Conservation (phyloP, 2,113 vertebrate species). For the Gobius niger region DNA sequence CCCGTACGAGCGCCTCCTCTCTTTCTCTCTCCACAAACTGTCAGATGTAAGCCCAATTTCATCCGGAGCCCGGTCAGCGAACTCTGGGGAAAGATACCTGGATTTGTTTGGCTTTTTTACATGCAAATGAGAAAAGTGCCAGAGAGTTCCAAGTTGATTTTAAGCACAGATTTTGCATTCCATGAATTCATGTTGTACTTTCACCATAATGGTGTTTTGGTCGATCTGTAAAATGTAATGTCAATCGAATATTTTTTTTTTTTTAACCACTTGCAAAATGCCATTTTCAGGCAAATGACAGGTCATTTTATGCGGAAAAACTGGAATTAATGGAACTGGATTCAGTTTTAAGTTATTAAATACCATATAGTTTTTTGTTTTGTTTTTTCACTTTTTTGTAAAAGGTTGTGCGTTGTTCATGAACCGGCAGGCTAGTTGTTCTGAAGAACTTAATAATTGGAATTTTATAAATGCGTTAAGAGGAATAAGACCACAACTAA, state of each 20-base stretch:
- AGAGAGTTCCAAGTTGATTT: conserved; percentile 4
- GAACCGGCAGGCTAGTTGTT: too few species aligned
- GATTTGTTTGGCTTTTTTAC: not conserved
- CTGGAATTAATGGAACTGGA: too few species aligned
- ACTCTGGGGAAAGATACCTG: conserved; percentile 10
- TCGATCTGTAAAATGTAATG: not conserved
- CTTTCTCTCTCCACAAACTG: conserved; percentile 23
- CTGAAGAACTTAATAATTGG: too few species aligned
- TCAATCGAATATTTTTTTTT: not conserved
- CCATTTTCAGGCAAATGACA: too few species aligned
- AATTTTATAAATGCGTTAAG: too few species aligned
- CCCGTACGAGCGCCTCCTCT: conserved; percentile 10
- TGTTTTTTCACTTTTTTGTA: too few species aligned
- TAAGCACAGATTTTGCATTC: not conserved
- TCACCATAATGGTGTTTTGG: conserved; percentile 8
- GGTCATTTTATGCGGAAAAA: too few species aligned
- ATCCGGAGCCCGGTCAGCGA: conserved; percentile 8
- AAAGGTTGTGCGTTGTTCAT: too few species aligned
- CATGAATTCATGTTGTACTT: not conserved
- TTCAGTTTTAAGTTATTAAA: too few species aligned
- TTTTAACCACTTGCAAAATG: not conserved
- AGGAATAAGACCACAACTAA: too few species aligned
- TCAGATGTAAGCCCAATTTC: conserved; percentile 32
- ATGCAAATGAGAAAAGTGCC: conserved; percentile 12
- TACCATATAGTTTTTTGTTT: too few species aligned